phyloP scores from a whole-genome alignment of 2,797 vertebrate species.

The Clamator glandarius region DNA sequence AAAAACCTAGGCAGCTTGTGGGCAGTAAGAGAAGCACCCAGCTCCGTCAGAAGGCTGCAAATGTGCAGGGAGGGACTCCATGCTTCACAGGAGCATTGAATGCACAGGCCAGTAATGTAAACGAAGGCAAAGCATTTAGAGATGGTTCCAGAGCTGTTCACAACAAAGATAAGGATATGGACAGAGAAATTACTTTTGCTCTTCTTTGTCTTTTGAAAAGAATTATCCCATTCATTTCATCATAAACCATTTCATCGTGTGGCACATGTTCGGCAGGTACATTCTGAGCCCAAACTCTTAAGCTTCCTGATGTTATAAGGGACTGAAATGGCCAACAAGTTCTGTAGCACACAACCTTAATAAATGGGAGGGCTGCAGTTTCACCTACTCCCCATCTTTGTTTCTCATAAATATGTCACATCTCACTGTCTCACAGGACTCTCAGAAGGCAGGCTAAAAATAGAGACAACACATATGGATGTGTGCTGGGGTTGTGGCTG shows the following conservation, averaged over 20 bases:
- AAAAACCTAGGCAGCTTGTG: neutral
- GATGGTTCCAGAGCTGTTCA: neutral
- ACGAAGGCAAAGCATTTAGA: accelerated
- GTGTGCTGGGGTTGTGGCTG: neutral
- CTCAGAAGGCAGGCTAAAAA: neutral
- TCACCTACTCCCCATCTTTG: neutral
- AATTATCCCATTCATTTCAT: too few relatives aligned
- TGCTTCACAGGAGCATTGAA: accelerated
- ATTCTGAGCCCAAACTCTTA: neutral
- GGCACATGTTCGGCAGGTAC: accelerated
- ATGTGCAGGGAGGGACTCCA: too few relatives aligned
- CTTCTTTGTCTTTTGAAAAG: neutral
- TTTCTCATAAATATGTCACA: neutral
- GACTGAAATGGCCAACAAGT: neutral
- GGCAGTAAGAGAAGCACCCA: neutral
- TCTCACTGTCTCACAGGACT: neutral
- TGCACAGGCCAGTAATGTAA: accelerated
- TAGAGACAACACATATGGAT: neutral
- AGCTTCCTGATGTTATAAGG: neutral
- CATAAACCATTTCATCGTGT: neutral
- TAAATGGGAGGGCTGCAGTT: neutral
- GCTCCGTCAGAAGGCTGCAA: accelerated
- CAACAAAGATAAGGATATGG: neutral
- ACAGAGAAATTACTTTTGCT: neutral
- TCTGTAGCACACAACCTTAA: neutral